Conservation (phyloP, 2,113 vertebrate genomes). For the Oostethus manadensis region DNA sequence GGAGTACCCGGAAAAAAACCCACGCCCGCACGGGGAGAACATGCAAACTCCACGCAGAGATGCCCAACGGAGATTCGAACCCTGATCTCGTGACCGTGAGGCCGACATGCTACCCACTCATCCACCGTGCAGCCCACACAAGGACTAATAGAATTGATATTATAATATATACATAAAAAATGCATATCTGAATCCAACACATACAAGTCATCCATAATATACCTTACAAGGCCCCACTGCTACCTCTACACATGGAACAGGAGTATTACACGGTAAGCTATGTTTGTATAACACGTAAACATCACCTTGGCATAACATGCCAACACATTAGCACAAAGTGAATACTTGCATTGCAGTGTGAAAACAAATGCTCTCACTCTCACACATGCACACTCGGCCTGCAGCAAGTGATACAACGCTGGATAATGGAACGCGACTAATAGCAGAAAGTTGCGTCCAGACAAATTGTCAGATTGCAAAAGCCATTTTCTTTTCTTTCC, state of each 20-base stretch:
- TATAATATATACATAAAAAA: too few relatives aligned
- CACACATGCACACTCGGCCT: neutral
- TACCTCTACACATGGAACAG: conserved; percentile 39
- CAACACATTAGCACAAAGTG: conserved; percentile 41
- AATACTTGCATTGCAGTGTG: conserved; percentile 33
- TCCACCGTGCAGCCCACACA: too few relatives aligned
- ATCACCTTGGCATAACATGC: conserved; percentile 33
- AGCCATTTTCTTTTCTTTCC: conserved; percentile 43
- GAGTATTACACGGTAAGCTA: conserved; percentile 10
- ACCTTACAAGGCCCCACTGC: too few relatives aligned
- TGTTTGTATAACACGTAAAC: conserved; percentile 10
- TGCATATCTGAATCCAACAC: too few relatives aligned
- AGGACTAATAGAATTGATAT: too few relatives aligned
- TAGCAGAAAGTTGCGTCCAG: conserved; percentile 48
- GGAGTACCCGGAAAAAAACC: too few relatives aligned
- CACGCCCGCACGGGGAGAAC: too few relatives aligned
- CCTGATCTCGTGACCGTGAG: too few relatives aligned
- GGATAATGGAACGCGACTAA: conserved; percentile 45
- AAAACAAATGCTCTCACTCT: conserved; percentile 29
- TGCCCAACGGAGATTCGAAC: too few relatives aligned
- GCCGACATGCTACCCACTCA: too few relatives aligned
- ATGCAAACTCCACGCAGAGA: too few relatives aligned
- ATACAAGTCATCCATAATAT: too few relatives aligned
- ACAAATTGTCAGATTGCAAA: conserved; percentile 50
- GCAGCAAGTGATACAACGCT: conserved; percentile 23